phyloP scores from a whole-genome alignment of 2,113 vertebrate species.

The Chaetodon auriga region DNA sequence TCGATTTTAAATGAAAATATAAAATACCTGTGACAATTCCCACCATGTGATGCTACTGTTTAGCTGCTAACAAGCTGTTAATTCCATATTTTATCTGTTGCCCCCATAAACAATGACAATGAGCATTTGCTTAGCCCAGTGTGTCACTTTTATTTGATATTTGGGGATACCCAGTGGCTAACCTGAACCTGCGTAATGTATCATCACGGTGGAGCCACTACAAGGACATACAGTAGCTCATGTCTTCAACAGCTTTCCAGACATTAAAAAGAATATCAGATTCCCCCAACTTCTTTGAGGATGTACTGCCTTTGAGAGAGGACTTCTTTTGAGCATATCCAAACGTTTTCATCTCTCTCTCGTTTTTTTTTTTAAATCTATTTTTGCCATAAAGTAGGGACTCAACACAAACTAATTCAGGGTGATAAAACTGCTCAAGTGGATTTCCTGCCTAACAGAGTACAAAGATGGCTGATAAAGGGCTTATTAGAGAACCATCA shows the following conservation, averaged over 20 bases:
- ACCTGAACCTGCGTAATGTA: conserved; percentile 71
- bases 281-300: conserved; percentile 85
- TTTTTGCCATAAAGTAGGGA: conserved; percentile 74
- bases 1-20: conserved; percentile 60
- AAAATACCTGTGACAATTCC: conserved; percentile 42
- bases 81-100: conserved; percentile 28
- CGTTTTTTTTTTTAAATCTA: conserved; percentile 72
- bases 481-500: conserved; percentile 76
- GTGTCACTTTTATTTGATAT: conserved; percentile 67
- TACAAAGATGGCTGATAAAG: conserved; percentile 76
- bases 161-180: conserved; percentile 54
- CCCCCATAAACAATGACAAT: conserved; percentile 38
- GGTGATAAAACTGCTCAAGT: conserved; percentile 64
- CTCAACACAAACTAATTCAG: conserved; percentile 80
- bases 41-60: conserved; percentile 12
- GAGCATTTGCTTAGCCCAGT: conserved; percentile 32
- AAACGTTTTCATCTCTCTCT: conserved; percentile 81
- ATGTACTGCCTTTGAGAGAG: conserved; percentile 83
- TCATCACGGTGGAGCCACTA: conserved; percentile 73
- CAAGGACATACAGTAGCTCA: conserved; percentile 80
- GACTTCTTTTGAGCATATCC: conserved; percentile 87
- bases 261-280: conserved; percentile 87
- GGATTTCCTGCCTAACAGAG: conserved; percentile 70
- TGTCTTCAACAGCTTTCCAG: conserved; percentile 81
- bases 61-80: conserved; percentile 49